phyloP scores from a whole-genome alignment of 2,113 vertebrate genomes.

The Columba livia region DNA sequence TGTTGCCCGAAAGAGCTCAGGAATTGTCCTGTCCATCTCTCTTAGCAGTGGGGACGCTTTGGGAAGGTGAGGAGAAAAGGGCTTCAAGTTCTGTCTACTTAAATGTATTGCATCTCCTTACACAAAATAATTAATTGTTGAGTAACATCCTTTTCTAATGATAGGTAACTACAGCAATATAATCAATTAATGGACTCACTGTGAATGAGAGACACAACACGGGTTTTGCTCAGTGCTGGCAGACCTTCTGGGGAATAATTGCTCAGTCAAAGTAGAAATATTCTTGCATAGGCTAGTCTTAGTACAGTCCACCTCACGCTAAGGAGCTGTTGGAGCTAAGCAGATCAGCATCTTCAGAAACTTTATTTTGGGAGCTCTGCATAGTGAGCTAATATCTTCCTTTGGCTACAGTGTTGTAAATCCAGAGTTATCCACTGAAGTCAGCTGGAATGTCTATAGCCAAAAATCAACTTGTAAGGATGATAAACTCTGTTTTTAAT shows the following conservation, averaged over 20 bases:
- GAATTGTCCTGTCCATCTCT: fast-evolving
- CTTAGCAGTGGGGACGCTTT: neutral
- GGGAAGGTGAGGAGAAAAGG: neutral
- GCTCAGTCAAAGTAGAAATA: neutral
- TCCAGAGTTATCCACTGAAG: neutral
- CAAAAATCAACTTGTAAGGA: neutral
- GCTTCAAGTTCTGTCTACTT: neutral
- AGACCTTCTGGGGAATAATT: neutral
- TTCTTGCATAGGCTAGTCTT: neutral
- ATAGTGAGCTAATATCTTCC: neutral
- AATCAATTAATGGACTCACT: neutral
- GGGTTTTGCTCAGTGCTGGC: neutral
- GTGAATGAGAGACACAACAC: neutral
- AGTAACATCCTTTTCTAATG: neutral
- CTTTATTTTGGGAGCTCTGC: neutral
- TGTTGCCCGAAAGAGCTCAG: neutral
- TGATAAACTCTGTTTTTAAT: slow-evolving; percentile 39
- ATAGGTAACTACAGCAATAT: neutral
- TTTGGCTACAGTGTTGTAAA: neutral
- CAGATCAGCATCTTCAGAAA: neutral
- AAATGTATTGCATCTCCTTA: neutral
- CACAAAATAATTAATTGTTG: neutral
- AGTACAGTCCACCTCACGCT: fast-evolving
- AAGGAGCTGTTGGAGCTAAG: neutral
- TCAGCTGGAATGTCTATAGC: neutral